Percentiles rank a stretch among this genome's conserved stretches.
These are phyloP conservation scores for Callinectes sapidus DNA, from an alignment of 2,888 invertebrate species.

Conservation along the genomic window DNA sequence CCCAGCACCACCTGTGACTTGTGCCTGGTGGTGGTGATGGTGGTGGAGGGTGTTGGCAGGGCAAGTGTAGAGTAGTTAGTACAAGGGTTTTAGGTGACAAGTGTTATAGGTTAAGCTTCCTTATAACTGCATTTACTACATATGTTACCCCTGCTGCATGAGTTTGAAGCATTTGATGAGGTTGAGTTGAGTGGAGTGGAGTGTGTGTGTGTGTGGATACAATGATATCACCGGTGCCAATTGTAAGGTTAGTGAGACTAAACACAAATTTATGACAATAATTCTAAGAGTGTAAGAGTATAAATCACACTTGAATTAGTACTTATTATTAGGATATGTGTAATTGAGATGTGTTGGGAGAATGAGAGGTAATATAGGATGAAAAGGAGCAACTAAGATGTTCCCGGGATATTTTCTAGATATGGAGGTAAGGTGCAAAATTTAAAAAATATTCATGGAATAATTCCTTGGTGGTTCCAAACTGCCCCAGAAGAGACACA, in stretches of 20 bases:
- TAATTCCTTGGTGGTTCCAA: too few relatives aligned
- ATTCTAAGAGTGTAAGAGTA: neutral
- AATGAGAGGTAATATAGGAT: too few relatives aligned
- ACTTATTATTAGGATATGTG: neutral
- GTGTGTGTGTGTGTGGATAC: neutral
- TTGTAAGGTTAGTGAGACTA: neutral
- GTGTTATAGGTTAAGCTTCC: neutral
- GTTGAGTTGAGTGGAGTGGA: neutral
- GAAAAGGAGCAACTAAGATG: too few relatives aligned
- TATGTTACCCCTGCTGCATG: neutral
- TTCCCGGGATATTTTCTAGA: too few relatives aligned
- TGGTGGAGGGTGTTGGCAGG: neutral
- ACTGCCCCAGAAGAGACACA: too few relatives aligned
- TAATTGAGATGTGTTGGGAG: too few relatives aligned
- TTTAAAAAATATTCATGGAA: too few relatives aligned
- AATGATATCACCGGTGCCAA: conserved; percentile 12
- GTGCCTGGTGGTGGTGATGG: neutral
- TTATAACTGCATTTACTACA: neutral
- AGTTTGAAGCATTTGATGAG: neutral
- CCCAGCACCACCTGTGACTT: neutral
- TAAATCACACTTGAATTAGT: neutral
- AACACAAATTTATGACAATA: neutral
- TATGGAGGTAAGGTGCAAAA: too few relatives aligned
- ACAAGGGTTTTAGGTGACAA: neutral
- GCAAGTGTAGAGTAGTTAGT: neutral